Evolutionary conservation across 2,113 vertebrate genomes (phyloP), one percentile per base, ranked within the genome.

Genomic region (Phalacrocorax aristotelis): DNA sequence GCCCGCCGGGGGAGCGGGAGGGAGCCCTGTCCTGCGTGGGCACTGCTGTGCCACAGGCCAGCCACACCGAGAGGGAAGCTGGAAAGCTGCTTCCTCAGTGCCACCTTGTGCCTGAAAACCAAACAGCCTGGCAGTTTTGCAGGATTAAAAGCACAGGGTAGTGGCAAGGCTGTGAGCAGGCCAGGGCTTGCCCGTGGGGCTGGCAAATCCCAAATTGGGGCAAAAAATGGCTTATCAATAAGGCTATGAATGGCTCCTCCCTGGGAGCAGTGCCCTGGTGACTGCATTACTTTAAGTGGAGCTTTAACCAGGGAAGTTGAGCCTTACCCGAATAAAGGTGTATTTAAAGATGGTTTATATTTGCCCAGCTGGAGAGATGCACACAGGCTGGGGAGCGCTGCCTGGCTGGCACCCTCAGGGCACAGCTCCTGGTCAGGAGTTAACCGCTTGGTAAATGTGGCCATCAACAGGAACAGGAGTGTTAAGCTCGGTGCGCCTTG

Each of bases 71-170:
- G 34, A 2, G 8, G 11, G 82, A 83, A 81, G 22, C 54, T 87
- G 83, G 11, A 85, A 83, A 81, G 22, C 54, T 87, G 80, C 40
- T 81, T 21, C 42, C 54, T 11, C 77, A 87, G 91, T 91, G 96
- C 96, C 96, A 96, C 87, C 94, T 91, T 70, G 95, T 95, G 96
- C 65, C 80, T 7, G 72, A 22, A 93, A 68, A 27, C 3, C 55
- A 4, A 87, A 91, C 69, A 75, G 76, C 57, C 55, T 2, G 11
- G 23, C 20, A 0, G 32, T 1, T 36, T 8, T 5, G 64, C 44
- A 9, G 49, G 42, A 12, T 42, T 42, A 10, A 3, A 54, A 42
- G 13, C 79, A 11, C 19, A 4, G 11, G 36, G 22, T 4, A 69
- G 3, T 10, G 49, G 21, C 25, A 17, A 14, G 36, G 40, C 58